Evolutionary conservation across 2,113 vertebrate genomes (phyloP), one percentile per base, ranked within the genome.

Genomic region (Halcyon malimbica): DNA sequence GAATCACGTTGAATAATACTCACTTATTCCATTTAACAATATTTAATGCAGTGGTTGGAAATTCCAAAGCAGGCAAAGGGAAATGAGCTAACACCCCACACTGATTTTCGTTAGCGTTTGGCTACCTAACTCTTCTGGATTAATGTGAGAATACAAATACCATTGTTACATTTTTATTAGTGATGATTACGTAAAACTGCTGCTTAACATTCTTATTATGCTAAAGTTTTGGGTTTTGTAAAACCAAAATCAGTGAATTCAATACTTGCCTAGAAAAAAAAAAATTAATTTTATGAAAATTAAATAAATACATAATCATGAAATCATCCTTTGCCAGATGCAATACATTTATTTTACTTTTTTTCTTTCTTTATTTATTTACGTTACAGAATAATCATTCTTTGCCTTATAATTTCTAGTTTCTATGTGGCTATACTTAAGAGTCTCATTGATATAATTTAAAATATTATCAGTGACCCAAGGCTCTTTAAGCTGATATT

Each of bases 41-140:
- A 93, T 95, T 92, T 92, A 94, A 87, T 60, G 31, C 35, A n/a
- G 35, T 78, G 33, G 48, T 7, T 95, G 68, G 62, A 93, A 92
- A 84, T 79, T 73, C 77, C 44, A 65, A 50, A 79, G 69, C 29
- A 65, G 69, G n/a, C 15, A 81, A 87, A 69, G 24, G 18, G n/a
- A 85, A 13, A 17, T 83, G 41, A 53, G 35, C 33, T 94, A 68
- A 54, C 50, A 71, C n/a, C 26, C 74, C 48, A 64, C 41, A 48
- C 17, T 35, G 44, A 37, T 83, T 94, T 87, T 90, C 53, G 74
- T 83, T 86, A 83, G 51, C 12, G 16, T 90, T 83, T 83, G 33
- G 16, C 26, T 83, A 75, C 33, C 39, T 81, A 93, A 77, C 1
- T 59, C 44, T 25, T 77, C 41, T 77, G 59, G 41, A 81, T 80